A percentile compares a stretch with the other conserved stretches of the same genome.
Evolutionary conservation across 1,140 invertebrate species (phyloP).

Genomic region (Bombus haemorrhoidalis): DNA sequence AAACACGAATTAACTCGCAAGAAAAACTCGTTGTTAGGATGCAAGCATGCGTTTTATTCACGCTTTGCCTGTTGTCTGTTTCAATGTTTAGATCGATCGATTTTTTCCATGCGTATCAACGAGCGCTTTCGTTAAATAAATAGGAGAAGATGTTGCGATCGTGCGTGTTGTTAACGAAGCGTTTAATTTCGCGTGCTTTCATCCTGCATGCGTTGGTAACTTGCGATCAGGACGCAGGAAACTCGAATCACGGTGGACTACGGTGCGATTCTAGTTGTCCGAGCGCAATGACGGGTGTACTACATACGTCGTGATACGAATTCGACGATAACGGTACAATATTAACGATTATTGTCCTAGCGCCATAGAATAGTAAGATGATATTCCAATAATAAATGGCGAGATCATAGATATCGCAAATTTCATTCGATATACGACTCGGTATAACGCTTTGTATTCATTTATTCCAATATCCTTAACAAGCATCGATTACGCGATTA

Average conservation of each 20-base stretch:
- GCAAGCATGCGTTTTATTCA: constrained; percentile 37
- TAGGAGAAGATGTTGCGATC: too few species aligned
- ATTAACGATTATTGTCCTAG: constrained; percentile 77
- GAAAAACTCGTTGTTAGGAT: constrained; percentile 41
- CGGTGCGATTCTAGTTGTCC: constrained; percentile 52
- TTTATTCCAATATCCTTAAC: constrained; percentile 28
- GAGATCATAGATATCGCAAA: constrained; percentile 72
- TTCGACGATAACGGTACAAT: constrained; percentile 74
- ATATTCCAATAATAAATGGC: constrained; percentile 77
- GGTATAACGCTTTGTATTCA: constrained; percentile 19
- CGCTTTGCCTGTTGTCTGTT: constrained; percentile 15
- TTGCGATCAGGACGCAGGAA: constrained; percentile 24
- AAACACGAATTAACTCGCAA: constrained; percentile 43
- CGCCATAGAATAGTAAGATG: constrained; percentile 69
- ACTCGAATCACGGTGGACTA: constrained; percentile 34
- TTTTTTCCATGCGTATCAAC: constrained; percentile 2
- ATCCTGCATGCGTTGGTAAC: constrained; percentile 48
- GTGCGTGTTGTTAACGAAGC: not conserved
- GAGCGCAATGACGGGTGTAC: constrained; percentile 59
- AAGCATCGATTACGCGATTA: too few species aligned
- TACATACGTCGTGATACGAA: constrained; percentile 69
- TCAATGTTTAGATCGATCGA: not conserved
- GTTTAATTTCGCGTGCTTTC: constrained; percentile 45
- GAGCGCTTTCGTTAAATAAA: not conserved
- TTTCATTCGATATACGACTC: constrained; percentile 67